Evolutionary conservation across 2,797 vertebrate genomes (phyloP).

Genomic region (Chaenodraco wilsoni): DNA sequence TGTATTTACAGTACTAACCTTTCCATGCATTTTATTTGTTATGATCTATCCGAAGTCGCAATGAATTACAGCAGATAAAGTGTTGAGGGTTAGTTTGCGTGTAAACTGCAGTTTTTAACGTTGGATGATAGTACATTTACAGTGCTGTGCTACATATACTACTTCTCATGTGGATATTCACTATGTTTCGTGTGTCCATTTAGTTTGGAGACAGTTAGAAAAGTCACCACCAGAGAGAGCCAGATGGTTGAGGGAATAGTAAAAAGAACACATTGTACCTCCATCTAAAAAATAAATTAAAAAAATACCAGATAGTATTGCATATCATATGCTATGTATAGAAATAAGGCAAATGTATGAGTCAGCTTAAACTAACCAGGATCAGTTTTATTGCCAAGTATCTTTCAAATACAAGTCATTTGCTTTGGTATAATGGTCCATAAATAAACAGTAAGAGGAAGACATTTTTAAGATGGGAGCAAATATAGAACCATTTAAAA

Average conservation of each 20-base stretch:
- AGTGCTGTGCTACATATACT: background rate
- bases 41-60: background rate
- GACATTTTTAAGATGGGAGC: no score
- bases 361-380: no score
- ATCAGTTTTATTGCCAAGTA: no score
- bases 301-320: background rate
- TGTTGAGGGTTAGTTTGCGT: background rate
- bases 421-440: no score
- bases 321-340: background rate
- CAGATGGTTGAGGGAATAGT: conserved; percentile 1
- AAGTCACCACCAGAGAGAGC: conserved; percentile 49
- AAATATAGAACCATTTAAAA: no score
- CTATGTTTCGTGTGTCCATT: background rate
- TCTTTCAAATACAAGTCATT: no score
- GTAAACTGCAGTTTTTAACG: background rate
- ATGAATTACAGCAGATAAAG: background rate
- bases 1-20: conserved; percentile 15
- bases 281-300: background rate
- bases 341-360: background rate
- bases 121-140: background rate
- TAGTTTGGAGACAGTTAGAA: background rate
- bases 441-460: no score
- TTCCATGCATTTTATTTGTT: background rate
- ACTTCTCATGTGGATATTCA: background rate
- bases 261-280: background rate